Base-by-base conservation (phyloP, 1,140 invertebrate genomes). In the Diabrotica virgifera region DNA sequence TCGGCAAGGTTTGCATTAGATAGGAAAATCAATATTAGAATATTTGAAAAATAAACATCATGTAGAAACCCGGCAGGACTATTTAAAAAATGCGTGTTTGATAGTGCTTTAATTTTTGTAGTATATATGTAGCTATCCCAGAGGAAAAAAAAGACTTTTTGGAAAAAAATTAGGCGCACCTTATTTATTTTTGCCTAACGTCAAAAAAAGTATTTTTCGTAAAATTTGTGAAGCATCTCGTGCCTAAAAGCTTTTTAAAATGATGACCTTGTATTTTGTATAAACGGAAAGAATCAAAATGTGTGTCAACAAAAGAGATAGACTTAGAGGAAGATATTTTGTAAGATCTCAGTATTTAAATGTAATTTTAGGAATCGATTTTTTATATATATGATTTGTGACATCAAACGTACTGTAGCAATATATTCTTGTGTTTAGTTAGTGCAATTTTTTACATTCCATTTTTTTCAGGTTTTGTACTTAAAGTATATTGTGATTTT, bases 261-360 rank as follows among this genome's bases (percentile, higher is more conserved):
- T 10, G 8, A 46, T 46, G 8, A 46, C 40, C 8, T 46, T n/a
- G 40, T 46, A 46, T 46, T 46, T 46, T 46, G 40, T 46, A 46
- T 46, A 46, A 46, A 46, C n/a, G 40, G n/a, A 46, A 46, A 46
- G n/a, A 46, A 46, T 46, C 40, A 46, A 46, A 46, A 46, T 46
- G 8, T 46, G 40, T 46, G 40, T 46, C 40, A 46, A 24, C 24
- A 24, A 24, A 24, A 46, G 40, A 46, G 40, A 46, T 46, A 46
- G 40, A 46, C 40, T 46, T 46, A 46, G 40, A 2, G 6, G n/a
- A 46, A 46, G n/a, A 8, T 46, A 46, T 46, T 46, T 46, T 46
- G n/a, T 46, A 46, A 46, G 40, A 46, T 46, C 40, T 46, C 40
- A 46, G n/a, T 46, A 46, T 46, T 46, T 46, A 46, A 46, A 46